Conservation (phyloP, 2,888 invertebrate species). For the Caenorhabditis angaria region DNA sequence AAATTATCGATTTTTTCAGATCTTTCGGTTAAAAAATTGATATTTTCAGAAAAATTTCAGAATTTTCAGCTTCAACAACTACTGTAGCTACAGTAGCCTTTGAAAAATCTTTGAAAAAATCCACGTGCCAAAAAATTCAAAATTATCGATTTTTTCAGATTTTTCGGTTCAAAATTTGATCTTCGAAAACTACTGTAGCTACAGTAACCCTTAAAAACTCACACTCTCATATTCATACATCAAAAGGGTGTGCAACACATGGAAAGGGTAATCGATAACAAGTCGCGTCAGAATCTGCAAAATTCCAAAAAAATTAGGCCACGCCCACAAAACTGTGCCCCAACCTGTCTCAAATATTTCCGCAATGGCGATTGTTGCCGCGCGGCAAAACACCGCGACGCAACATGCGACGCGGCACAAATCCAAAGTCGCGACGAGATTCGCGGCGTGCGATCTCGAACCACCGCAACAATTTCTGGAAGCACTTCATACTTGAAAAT, state of each 20-base stretch:
- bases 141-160: background rate
- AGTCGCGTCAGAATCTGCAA: constrained; percentile 41
- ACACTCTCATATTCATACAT: constrained; percentile 40
- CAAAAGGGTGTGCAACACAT: constrained; percentile 45
- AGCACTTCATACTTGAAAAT: constrained; percentile 49
- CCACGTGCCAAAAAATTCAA: background rate
- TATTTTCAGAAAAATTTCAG: background rate
- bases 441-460: constrained; percentile 8
- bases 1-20: background rate
- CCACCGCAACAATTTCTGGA: constrained; percentile 14
- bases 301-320: background rate
- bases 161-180: constrained; percentile 1
- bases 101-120: background rate
- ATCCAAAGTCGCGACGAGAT: constrained; percentile 39
- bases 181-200: background rate
- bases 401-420: constrained; percentile 43
- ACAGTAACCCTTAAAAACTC: background rate
- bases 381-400: constrained; percentile 45
- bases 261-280: constrained; percentile 51
- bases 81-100: too few relatives aligned
- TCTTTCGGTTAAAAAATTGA: background rate
- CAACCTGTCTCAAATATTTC: background rate
- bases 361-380: constrained; percentile 12
- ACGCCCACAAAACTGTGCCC: background rate
- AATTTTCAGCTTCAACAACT: too few relatives aligned